Evolutionary conservation across 1,140 invertebrate species (phyloP).

Genomic region (Cydia amplana): DNA sequence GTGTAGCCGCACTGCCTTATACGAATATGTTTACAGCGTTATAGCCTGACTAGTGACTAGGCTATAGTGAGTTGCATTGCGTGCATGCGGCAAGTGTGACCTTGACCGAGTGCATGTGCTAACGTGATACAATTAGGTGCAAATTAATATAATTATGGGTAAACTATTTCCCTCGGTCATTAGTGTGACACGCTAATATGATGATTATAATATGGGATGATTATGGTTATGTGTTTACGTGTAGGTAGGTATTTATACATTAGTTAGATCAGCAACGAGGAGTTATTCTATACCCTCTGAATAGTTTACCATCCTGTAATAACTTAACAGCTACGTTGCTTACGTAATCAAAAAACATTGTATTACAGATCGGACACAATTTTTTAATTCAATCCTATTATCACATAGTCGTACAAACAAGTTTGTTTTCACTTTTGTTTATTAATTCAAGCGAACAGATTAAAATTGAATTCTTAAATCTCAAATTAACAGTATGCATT

Average conservation of each 20-base stretch:
- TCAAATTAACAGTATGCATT: too few species aligned
- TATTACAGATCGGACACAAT: too few species aligned
- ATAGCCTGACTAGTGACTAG: background rate
- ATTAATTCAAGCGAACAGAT: too few species aligned
- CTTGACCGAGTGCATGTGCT: background rate
- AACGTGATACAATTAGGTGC: slow-evolving; percentile 2
- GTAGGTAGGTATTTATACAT: background rate
- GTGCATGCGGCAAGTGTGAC: background rate
- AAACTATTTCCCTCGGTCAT: background rate
- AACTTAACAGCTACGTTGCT: too few species aligned
- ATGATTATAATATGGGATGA: background rate
- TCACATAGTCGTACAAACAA: too few species aligned
- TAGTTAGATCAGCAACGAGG: too few species aligned
- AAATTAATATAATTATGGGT: slow-evolving; percentile 4
- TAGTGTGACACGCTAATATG: background rate
- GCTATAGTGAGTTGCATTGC: slow-evolving; percentile 2
- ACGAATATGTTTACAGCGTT: background rate
- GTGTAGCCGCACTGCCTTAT: background rate
- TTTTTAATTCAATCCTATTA: too few species aligned
- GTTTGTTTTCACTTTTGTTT: too few species aligned
- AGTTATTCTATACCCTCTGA: too few species aligned
- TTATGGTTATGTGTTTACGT: background rate
- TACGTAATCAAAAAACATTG: too few species aligned
- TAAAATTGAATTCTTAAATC: too few species aligned
- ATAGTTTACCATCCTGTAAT: too few species aligned